These are phyloP conservation scores for Campylomormyrus tamandua DNA, from an alignment of 2,113 vertebrate genomes.

Conservation along the genomic window DNA sequence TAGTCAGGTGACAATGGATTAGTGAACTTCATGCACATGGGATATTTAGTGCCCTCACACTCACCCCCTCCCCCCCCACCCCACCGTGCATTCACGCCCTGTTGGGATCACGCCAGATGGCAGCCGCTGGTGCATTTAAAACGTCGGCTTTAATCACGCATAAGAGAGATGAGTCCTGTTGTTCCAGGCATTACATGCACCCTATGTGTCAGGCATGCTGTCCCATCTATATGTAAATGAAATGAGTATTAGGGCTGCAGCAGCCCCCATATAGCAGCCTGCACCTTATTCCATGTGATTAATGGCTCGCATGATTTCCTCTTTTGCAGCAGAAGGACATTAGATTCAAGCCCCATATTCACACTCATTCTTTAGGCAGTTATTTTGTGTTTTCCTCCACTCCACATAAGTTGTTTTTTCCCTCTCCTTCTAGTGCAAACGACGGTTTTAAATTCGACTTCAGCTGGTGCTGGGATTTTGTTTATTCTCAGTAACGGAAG, in stretches of 20 bases:
- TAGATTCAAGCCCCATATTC: neutral
- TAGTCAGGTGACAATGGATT: neutral
- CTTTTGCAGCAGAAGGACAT: neutral
- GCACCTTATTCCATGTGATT: neutral
- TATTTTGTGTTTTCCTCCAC: neutral
- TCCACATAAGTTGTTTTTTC: neutral
- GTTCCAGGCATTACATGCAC: neutral
- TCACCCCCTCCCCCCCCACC: neutral
- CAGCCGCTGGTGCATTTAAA: neutral
- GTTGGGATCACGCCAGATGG: neutral
- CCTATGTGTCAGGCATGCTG: neutral
- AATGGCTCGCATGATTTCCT: neutral
- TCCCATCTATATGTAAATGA: neutral
- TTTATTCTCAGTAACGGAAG: neutral
- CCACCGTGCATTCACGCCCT: neutral
- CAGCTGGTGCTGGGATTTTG: neutral
- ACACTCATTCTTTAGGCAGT: neutral
- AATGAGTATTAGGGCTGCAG: neutral
- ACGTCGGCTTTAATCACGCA: neutral
- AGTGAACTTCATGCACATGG: neutral
- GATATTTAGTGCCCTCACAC: neutral
- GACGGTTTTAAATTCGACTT: neutral
- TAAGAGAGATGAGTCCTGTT: neutral
- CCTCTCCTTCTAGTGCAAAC: neutral
- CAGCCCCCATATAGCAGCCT: neutral